phyloP scores from a whole-genome alignment of 2,113 vertebrate genomes.

The Arenaria interpres region DNA sequence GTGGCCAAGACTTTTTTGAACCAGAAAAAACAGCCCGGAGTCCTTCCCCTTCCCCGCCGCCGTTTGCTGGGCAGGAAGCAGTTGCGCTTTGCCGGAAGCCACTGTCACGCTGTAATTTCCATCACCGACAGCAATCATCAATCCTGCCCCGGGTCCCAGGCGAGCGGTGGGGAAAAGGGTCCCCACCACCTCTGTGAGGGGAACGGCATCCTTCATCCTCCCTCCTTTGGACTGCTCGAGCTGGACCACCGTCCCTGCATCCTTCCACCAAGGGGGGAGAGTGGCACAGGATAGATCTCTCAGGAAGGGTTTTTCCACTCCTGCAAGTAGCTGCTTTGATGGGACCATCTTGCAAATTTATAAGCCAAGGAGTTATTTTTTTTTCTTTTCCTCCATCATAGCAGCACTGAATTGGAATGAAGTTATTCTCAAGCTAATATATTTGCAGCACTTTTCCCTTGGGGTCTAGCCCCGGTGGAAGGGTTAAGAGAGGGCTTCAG shows the following conservation, averaged over 20 bases:
- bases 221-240: neutral
- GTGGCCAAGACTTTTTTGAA: accelerated
- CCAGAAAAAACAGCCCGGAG: accelerated
- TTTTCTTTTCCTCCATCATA: neutral
- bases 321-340: too few species aligned
- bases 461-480: neutral
- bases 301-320: neutral
- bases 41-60: neutral
- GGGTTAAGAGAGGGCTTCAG: neutral
- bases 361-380: neutral
- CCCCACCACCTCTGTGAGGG: neutral
- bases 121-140: neutral
- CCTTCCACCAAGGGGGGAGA: neutral
- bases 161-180: accelerated
- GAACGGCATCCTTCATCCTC: neutral
- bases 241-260: accelerated
- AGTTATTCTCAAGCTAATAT: neutral
- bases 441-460: neutral
- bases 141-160: neutral
- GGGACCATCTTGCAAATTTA: neutral
- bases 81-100: accelerated
- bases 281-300: accelerated
- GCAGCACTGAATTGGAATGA: neutral
- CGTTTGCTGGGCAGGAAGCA: neutral
- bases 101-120: accelerated